Conservation (phyloP, 1,140 invertebrate genomes). For the Antheraea pernyi region DNA sequence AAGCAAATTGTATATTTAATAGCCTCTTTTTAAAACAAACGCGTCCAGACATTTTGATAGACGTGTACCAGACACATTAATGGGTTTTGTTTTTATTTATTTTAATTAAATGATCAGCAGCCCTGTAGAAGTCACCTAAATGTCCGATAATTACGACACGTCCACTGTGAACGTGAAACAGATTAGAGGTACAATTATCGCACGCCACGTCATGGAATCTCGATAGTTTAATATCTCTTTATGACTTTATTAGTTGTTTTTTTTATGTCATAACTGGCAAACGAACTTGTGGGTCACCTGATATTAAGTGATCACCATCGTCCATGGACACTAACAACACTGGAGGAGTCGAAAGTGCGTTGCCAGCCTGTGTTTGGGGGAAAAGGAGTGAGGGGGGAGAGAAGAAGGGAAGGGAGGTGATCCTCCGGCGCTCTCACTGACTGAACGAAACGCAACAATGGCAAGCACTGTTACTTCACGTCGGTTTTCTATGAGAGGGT, state of each 20-base stretch:
- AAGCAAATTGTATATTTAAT: background rate
- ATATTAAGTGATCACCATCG: too few species aligned
- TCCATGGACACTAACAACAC: too few species aligned
- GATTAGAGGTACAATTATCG: background rate
- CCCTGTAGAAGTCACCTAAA: slow-evolving; percentile 1
- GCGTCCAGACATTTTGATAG: background rate
- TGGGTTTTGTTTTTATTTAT: slow-evolving; percentile 2
- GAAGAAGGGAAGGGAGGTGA: too few species aligned
- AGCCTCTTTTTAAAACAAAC: background rate
- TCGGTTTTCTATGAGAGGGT: too few species aligned
- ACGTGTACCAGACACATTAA: slow-evolving; percentile 1
- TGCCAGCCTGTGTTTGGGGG: too few species aligned
- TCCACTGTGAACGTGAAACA: background rate
- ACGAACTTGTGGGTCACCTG: too few species aligned
- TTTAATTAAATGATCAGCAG: background rate
- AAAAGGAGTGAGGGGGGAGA: too few species aligned
- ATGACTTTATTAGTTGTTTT: background rate
- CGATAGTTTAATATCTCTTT: background rate
- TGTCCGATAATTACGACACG: background rate
- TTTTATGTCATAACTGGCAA: too few species aligned
- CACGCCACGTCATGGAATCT: background rate
- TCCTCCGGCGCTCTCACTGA: too few species aligned
- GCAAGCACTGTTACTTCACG: too few species aligned
- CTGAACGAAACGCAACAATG: too few species aligned
- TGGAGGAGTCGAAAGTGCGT: too few species aligned